Percentiles rank a stretch among this genome's conserved stretches.
phyloP scores from a whole-genome alignment of 2,113 vertebrate species.

The Empidonax traillii region DNA sequence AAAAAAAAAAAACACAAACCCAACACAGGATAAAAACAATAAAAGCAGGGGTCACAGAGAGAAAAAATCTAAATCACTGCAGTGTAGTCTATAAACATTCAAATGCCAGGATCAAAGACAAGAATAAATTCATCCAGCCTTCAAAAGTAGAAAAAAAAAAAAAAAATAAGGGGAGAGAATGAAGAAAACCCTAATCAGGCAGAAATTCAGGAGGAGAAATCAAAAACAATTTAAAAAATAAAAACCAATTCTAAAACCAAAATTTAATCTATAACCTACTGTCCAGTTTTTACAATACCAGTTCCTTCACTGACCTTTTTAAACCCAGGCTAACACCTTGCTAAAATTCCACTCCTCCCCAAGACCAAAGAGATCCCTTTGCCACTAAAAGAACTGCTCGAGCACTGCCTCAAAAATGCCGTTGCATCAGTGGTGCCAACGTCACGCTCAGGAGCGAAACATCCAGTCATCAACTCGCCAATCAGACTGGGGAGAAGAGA shows the following conservation, averaged over 20 bases:
- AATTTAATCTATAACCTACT: background rate
- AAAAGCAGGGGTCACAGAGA: no score
- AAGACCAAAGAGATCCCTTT: background rate
- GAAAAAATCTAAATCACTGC: no score
- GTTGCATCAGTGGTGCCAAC: background rate
- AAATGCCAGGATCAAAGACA: background rate
- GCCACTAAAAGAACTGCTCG: background rate
- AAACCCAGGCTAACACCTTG: background rate
- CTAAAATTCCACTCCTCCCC: background rate
- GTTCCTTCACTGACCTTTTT: background rate
- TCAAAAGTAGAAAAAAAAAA: background rate
- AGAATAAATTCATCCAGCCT: background rate
- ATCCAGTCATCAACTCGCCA: background rate
- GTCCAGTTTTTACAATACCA: background rate
- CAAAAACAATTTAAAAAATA: background rate
- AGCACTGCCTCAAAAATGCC: background rate
- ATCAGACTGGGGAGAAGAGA: background rate
- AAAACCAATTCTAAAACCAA: background rate
- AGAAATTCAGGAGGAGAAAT: background rate
- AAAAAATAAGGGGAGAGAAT: background rate
- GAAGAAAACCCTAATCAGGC: background rate
- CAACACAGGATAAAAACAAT: background rate
- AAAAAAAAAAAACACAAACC: background rate
- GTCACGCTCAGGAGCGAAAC: background rate
- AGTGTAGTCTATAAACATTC: background rate